Conservation (phyloP, 1,140 invertebrate genomes). For the Drosophila asahinai region DNA sequence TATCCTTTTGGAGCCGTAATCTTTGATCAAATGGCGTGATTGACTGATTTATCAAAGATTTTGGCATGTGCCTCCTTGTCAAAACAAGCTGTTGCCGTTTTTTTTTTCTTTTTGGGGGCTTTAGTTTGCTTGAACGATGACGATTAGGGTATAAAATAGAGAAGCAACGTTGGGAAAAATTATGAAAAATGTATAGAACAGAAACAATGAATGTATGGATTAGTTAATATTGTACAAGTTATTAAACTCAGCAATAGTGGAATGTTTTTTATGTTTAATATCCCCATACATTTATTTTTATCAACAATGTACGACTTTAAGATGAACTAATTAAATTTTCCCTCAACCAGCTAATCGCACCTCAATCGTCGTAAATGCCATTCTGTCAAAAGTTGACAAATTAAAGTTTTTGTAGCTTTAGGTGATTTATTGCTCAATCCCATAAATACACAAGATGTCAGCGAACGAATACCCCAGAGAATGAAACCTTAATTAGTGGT, state of each 20-base stretch:
- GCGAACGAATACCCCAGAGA: background rate
- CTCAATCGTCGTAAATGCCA: background rate
- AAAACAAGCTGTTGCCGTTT: slow-evolving; percentile 32
- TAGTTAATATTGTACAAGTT: too few species aligned
- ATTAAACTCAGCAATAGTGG: background rate
- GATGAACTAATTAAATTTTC: background rate
- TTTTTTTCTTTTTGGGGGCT: background rate
- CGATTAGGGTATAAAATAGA: background rate
- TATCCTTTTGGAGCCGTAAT: slow-evolving; percentile 16
- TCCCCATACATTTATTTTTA: background rate
- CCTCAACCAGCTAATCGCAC: background rate
- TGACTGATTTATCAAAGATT: slow-evolving; percentile 43
- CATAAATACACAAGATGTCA: slow-evolving; percentile 11
- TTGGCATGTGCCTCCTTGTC: slow-evolving; percentile 27
- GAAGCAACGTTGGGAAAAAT: background rate
- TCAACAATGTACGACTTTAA: background rate
- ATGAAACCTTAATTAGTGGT: slow-evolving; percentile 17
- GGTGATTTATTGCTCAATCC: background rate
- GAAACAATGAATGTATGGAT: background rate
- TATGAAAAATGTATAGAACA: background rate
- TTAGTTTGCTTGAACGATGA: background rate
- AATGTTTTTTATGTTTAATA: too few species aligned
- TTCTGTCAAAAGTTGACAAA: slow-evolving; percentile 14
- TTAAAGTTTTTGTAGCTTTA: background rate
- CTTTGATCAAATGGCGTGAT: slow-evolving; percentile 39